These are phyloP conservation scores for Brachionus asplanchnoidis DNA, from an alignment of 1,140 invertebrate genomes.

Conservation along the genomic window DNA sequence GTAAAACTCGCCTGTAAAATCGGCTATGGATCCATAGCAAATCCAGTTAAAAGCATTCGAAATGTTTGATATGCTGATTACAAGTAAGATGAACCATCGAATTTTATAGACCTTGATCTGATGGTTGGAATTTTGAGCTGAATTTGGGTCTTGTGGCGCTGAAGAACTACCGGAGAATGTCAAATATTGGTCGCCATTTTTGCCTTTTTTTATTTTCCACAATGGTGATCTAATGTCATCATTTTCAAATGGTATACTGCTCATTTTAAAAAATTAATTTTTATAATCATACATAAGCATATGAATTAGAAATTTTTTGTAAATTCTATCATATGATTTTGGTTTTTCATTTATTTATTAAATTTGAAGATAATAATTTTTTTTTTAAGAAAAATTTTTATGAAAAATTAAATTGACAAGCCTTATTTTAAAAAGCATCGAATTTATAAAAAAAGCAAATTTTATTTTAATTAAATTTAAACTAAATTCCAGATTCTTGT, in stretches of 20 bases:
- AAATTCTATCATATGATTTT: neutral
- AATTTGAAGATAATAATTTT: neutral
- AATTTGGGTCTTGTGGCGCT: neutral
- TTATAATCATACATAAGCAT: neutral
- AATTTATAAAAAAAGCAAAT: too few species aligned
- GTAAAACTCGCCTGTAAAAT: conserved; percentile 54
- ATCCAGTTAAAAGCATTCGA: conserved; percentile 60
- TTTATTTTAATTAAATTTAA: too few species aligned
- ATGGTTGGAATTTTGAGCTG: neutral
- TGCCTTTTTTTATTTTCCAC: conserved; percentile 27
- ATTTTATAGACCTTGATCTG: conserved; percentile 50
- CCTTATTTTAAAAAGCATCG: too few species aligned
- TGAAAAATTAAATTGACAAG: too few species aligned
- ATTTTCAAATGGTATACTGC: neutral
- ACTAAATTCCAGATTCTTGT: too few species aligned
- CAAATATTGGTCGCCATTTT: conserved; percentile 37
- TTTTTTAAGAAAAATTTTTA: neutral
- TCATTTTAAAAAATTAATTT: conserved; percentile 16
- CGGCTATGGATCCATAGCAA: conserved; percentile 58
- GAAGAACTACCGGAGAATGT: neutral
- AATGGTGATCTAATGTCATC: neutral
- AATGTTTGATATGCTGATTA: conserved; percentile 55
- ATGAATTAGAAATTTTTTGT: neutral
- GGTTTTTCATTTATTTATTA: neutral
- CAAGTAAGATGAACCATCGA: conserved; percentile 57